A percentile compares a stretch with the other conserved stretches of the same genome.
Conservation (phyloP, 1,140 invertebrate genomes). For the Asbolus verrucosus region DNA sequence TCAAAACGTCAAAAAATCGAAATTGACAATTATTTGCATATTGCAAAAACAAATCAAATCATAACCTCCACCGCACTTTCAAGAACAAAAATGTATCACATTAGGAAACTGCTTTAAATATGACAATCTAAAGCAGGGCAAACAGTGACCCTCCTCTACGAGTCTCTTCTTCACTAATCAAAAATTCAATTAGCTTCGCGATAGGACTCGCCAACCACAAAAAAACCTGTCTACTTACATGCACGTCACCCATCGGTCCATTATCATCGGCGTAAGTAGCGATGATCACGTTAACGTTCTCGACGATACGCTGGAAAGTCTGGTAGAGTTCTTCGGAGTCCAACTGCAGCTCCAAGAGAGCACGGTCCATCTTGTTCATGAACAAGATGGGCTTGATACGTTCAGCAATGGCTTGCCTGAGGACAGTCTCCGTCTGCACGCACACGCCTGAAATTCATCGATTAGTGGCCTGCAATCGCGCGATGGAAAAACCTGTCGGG, state of each 20-base stretch:
- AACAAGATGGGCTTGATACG: slow-evolving; percentile 99
- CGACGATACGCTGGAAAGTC: slow-evolving; percentile 99
- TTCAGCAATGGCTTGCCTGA: slow-evolving; percentile 98
- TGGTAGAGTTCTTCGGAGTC: slow-evolving; percentile 98
- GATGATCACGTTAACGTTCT: slow-evolving; percentile 99
- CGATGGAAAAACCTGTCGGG: slow-evolving; percentile 61
- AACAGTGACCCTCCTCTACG: slow-evolving; percentile 56
- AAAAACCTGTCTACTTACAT: slow-evolving; percentile 69
- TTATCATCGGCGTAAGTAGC: slow-evolving; percentile 98
- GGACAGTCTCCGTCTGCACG: slow-evolving; percentile 98
- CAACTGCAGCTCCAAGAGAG: slow-evolving; percentile 93
- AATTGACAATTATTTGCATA: no score
- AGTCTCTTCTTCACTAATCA: slow-evolving; percentile 48
- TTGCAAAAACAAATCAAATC: neutral
- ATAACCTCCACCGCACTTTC: neutral
- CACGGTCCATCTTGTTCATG: slow-evolving; percentile 99
- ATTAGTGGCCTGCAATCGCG: no score
- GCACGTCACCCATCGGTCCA: slow-evolving; percentile 99
- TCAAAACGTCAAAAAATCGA: no score
- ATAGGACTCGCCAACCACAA: neutral
- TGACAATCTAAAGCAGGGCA: slow-evolving; percentile 55
- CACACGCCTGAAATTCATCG: slow-evolving; percentile 85
- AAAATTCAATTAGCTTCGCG: slow-evolving; percentile 28
- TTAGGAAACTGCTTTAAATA: slow-evolving; percentile 58
- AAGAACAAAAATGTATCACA: slow-evolving; percentile 53